Base-by-base conservation (phyloP, 2,888 invertebrate species). In the Monoplex corrugatus region DNA sequence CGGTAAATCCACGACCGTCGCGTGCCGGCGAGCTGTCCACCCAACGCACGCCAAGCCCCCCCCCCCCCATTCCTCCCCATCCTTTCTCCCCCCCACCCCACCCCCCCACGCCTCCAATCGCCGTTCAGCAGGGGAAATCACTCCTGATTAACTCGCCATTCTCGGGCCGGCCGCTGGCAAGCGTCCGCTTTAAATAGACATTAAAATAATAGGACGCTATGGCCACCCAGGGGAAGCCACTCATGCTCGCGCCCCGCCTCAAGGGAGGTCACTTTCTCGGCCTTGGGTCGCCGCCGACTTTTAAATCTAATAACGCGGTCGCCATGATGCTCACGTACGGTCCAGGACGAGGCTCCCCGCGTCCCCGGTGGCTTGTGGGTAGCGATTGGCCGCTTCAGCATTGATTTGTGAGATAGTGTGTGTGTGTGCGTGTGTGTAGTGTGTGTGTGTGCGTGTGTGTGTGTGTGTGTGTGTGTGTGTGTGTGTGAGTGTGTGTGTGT, bases 161-260 rank as follows among this genome's bases (percentile, higher is more conserved):
- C 57, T 5, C 57, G 57, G 3, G 57, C 57, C 19, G 19, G 16
- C 57, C 19, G 57, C 57, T 57, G n/a, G n/a, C n/a, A n/a, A n/a
- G n/a, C n/a, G n/a, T 45, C n/a, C 43, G 82, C 82, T 82, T 87
- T 87, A 87, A 87, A 82, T 87, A 87, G 38, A 87, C 87, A 87
- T 87, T 82, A 82, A 87, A 87, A 87, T 87, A 87, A 87, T 87
- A 43, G 63, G 50, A 43, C 50, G 78, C 50, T 28, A 1, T 44
- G 19, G 19, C 13, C 38, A 19, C 87, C 32, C 80, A 45, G 44
- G 87, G 87, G 87, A 87, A 2, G 75, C 80, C 35, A 78, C 78
- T 87, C 87, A n/a, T 28, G 57, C 80, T 87, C 80, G n/a, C 40
- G 38, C 43, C 43, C 38, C 82, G 16, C 50, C 82, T 38, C 57